Conservation (phyloP, 2,888 invertebrate species). For the Chrysina gloriosa region DNA sequence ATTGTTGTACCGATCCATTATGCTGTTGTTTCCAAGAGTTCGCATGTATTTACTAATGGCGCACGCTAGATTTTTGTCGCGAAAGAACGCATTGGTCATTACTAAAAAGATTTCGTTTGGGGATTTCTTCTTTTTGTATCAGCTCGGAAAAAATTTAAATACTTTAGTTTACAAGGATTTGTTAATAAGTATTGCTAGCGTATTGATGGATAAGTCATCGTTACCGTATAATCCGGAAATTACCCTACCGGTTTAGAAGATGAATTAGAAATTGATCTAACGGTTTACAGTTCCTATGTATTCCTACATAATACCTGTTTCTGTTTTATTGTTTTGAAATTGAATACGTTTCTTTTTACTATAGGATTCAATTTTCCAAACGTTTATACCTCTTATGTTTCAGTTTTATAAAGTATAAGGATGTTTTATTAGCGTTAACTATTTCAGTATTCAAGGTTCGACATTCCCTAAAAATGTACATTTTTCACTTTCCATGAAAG, state of each 20-base stretch:
- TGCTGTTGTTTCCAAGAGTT: conserved; percentile 70
- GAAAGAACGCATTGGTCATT: conserved; percentile 65
- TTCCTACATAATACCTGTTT: not conserved
- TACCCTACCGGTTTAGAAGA: conserved; percentile 48
- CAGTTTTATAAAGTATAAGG: conserved; percentile 12
- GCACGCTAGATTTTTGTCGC: conserved; percentile 69
- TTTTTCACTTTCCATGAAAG: too few species aligned
- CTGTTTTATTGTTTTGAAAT: conserved; percentile 20
- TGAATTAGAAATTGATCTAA: not conserved
- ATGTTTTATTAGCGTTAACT: not conserved
- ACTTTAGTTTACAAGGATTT: conserved; percentile 75
- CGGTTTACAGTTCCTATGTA: conserved; percentile 26
- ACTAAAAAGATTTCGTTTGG: conserved; percentile 71
- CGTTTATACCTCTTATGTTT: not conserved
- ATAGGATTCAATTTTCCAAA: conserved; percentile 2
- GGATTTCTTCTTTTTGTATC: conserved; percentile 83
- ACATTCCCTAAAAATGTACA: too few species aligned
- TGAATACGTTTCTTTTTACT: conserved; percentile 11
- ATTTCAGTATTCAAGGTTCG: too few species aligned
- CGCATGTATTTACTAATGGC: conserved; percentile 73
- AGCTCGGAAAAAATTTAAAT: conserved; percentile 81
- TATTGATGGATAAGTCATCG: conserved; percentile 47
- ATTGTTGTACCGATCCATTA: conserved; percentile 73
- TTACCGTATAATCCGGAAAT: conserved; percentile 50
- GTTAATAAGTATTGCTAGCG: conserved; percentile 57